A percentile compares a stretch with the other conserved stretches of the same genome.
Evolutionary conservation across 2,888 invertebrate species (phyloP).

Genomic region (Smittia sp.): DNA sequence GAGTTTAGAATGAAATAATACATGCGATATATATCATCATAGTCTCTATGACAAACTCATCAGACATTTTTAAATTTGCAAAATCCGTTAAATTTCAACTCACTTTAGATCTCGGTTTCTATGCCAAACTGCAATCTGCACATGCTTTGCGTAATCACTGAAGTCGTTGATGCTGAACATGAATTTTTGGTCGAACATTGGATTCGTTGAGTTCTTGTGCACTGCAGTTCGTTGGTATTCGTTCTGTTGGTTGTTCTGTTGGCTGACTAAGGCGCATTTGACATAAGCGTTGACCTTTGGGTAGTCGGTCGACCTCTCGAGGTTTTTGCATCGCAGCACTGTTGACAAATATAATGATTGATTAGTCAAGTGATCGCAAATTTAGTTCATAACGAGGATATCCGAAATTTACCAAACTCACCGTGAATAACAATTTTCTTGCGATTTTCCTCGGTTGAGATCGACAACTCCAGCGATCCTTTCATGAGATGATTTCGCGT

Average conservation of each 20-base stretch:
- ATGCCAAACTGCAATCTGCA: conserved; percentile 83
- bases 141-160: conserved; percentile 59
- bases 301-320: conserved; percentile 62
- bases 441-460: conserved; percentile 55
- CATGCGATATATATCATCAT: no score
- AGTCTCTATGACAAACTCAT: no score
- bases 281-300: conserved; percentile 77
- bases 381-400: neutral
- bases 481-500: conserved; percentile 45
- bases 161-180: conserved; percentile 57
- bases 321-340: conserved; percentile 76
- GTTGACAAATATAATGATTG: conserved; percentile 43
- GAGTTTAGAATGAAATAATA: no score
- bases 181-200: conserved; percentile 76
- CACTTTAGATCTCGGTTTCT: conserved; percentile 79
- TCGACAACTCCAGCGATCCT: conserved; percentile 65
- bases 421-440: conserved; percentile 66
- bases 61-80: conserved; percentile 30
- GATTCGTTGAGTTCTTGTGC: conserved; percentile 71
- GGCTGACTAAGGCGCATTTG: conserved; percentile 53
- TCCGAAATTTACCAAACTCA: conserved; percentile 54
- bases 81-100: conserved; percentile 49
- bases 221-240: conserved; percentile 77
- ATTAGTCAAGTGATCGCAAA: neutral
- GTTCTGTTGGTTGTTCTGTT: neutral